Evolutionary conservation across 1,140 invertebrate species (phyloP).

Genomic region (Thaumatotibia leucotreta): DNA sequence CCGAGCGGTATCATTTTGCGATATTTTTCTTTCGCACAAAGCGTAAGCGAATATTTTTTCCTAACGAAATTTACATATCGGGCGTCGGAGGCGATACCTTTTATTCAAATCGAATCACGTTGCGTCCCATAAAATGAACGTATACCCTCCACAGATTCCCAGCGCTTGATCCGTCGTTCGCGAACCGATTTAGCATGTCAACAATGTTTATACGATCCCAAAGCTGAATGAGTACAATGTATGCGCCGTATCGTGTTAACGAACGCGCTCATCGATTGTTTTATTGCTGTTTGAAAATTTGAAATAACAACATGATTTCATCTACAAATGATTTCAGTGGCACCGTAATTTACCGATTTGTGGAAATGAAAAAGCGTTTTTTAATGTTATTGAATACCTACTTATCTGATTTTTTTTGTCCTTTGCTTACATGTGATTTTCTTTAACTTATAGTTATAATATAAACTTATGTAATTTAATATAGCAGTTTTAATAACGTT

Average conservation of each 20-base stretch:
- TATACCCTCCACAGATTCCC: conserved; percentile 28
- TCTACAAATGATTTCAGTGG: background rate
- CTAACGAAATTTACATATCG: conserved; percentile 37
- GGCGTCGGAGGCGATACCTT: conserved; percentile 35
- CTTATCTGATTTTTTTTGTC: no score
- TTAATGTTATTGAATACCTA: no score
- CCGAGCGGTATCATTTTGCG: background rate
- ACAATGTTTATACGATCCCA: conserved; percentile 39
- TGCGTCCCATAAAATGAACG: conserved; percentile 39
- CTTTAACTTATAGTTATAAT: no score
- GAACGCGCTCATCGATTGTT: conserved; percentile 35
- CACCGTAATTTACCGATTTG: background rate
- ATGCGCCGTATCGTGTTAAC: conserved; percentile 34
- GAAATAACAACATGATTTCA: background rate
- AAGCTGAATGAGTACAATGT: conserved; percentile 34
- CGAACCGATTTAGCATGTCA: conserved; percentile 37
- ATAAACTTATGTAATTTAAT: no score
- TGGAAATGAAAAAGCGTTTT: background rate
- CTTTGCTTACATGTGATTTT: no score
- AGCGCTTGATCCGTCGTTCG: conserved; percentile 28
- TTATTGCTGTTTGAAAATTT: conserved; percentile 19
- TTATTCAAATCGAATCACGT: conserved; percentile 53
- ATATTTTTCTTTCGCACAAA: background rate
- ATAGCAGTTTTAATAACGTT: no score
- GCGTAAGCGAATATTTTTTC: conserved; percentile 17